These are phyloP conservation scores for Lophochroa leadbeateri DNA, from an alignment of 2,113 vertebrate genomes.

Conservation along the genomic window DNA sequence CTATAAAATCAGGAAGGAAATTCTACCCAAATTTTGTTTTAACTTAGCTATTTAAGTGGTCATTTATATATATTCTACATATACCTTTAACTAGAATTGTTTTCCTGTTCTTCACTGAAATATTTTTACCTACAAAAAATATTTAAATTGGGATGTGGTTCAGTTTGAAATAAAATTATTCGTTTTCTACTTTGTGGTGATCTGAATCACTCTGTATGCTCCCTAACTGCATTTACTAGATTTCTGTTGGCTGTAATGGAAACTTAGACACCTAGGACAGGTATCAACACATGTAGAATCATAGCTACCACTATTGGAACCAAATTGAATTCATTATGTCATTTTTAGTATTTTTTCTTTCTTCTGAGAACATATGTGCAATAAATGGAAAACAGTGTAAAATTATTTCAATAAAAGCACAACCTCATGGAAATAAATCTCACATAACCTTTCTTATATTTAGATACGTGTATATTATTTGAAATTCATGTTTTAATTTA, in stretches of 20 bases:
- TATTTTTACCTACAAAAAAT: not conserved
- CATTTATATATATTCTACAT: not conserved
- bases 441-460: not conserved
- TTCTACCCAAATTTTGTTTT: not conserved
- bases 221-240: not conserved
- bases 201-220: not conserved
- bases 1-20: not conserved
- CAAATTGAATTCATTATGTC: not conserved
- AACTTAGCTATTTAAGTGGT: not conserved
- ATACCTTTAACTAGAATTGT: not conserved
- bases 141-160: not conserved
- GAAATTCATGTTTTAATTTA: not conserved
- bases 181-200: not conserved
- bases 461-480: not conserved
- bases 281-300: not conserved
- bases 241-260: not conserved
- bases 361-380: not conserved
- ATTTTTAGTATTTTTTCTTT: not conserved
- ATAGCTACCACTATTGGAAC: not conserved
- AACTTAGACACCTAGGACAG: not conserved
- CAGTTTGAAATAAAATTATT: not conserved
- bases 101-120: not conserved
- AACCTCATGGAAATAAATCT: not conserved
- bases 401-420: not conserved
- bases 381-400: not conserved